phyloP scores from a whole-genome alignment of 2,113 vertebrate genomes.

The Asarcornis scutulata region DNA sequence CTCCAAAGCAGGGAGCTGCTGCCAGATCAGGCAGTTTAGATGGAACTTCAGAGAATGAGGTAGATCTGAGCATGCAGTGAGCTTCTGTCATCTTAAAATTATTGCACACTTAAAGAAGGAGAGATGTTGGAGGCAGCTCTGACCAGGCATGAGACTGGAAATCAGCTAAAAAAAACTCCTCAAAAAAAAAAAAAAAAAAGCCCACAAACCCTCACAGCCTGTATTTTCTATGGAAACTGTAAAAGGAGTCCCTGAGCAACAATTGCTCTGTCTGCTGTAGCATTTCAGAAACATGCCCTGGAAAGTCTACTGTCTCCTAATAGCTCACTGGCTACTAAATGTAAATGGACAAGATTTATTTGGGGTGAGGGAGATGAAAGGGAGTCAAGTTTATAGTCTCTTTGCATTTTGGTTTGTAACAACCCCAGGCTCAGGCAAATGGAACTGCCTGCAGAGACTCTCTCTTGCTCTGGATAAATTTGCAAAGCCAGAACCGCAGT shows the following conservation, averaged over 20 bases:
- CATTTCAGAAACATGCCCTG: background rate
- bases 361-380: slow-evolving; percentile 31
- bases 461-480: background rate
- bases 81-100: background rate
- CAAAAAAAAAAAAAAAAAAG: background rate
- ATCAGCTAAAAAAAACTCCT: background rate
- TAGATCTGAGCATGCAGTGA: background rate
- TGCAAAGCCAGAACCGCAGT: background rate
- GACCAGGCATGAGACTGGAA: background rate
- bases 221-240: slow-evolving; percentile 35
- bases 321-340: slow-evolving; percentile 3
- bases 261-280: slow-evolving; percentile 12
- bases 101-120: background rate
- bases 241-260: slow-evolving; percentile 30
- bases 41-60: background rate
- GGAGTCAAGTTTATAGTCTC: background rate
- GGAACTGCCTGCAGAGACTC: background rate
- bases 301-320: slow-evolving; percentile 25
- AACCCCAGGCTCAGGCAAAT: background rate
- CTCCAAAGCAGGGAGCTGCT: background rate
- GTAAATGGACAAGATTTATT: background rate
- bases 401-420: background rate
- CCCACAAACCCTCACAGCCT: background rate
- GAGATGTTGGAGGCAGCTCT: background rate
- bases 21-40: background rate